These are phyloP conservation scores for Pharmacophagus antenor DNA, from an alignment of 2,888 invertebrate genomes.

Conservation along the genomic window DNA sequence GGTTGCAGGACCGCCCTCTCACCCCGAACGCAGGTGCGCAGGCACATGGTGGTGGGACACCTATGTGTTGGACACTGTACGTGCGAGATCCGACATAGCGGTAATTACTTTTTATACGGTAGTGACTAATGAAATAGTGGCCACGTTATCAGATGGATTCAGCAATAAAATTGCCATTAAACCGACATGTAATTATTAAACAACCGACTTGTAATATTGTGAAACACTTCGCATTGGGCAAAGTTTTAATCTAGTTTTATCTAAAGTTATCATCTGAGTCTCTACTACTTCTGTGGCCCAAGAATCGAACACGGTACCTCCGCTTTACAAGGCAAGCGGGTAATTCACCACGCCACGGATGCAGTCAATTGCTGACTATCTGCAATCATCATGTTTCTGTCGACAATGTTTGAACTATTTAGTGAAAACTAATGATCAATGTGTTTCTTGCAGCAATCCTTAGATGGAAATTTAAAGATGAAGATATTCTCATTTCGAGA, in stretches of 20 bases:
- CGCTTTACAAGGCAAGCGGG: too few relatives aligned
- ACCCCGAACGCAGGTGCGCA: too few relatives aligned
- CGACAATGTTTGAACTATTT: conserved; percentile 11
- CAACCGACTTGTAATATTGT: conserved; percentile 40
- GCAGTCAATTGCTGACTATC: background rate
- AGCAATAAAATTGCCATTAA: conserved; percentile 35
- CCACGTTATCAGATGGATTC: conserved; percentile 36
- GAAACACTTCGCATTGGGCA: conserved; percentile 41
- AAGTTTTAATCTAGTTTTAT: conserved; percentile 37
- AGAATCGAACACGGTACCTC: too few relatives aligned
- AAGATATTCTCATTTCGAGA: background rate
- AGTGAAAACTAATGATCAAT: background rate
- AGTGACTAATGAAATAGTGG: conserved; percentile 36
- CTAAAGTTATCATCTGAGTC: conserved; percentile 37
- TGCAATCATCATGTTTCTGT: background rate
- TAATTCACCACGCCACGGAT: too few relatives aligned
- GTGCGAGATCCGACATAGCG: conserved; percentile 31
- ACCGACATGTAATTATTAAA: conserved; percentile 38
- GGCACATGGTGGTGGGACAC: too few relatives aligned
- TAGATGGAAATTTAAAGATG: background rate
- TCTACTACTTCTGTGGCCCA: too few relatives aligned
- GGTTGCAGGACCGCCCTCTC: too few relatives aligned
- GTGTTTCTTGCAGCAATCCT: background rate
- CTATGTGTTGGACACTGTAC: conserved; percentile 30
- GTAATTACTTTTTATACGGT: conserved; percentile 34